These are phyloP conservation scores for Enteromius fasciolatus DNA, from an alignment of 2,797 vertebrate species.

Conservation along the genomic window DNA sequence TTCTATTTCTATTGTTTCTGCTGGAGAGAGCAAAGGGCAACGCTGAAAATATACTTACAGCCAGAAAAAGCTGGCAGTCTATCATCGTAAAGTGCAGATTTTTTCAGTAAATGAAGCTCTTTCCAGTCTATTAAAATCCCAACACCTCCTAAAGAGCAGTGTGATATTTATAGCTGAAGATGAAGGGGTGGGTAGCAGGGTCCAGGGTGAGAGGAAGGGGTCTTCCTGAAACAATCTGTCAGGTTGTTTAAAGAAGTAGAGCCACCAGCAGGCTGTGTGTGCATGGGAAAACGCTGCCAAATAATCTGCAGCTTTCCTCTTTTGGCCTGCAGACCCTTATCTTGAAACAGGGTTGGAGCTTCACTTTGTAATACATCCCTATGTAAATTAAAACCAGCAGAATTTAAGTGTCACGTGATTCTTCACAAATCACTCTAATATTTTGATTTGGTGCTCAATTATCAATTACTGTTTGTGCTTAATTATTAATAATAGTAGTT, in stretches of 20 bases:
- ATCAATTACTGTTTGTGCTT: too few species aligned
- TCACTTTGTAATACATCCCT: conserved; percentile 30
- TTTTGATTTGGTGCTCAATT: too few species aligned
- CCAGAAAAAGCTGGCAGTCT: conserved; percentile 1
- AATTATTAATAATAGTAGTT: too few species aligned
- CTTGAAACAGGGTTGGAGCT: conserved; percentile 16
- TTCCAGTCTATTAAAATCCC: conserved; percentile 40
- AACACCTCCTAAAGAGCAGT: conserved; percentile 41
- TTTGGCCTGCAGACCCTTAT: conserved; percentile 34
- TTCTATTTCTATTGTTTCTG: conserved; percentile 25
- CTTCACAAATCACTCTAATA: too few species aligned
- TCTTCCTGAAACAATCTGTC: conserved; percentile 57
- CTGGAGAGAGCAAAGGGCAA: conserved; percentile 33
- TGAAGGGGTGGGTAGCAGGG: too few species aligned
- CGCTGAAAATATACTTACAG: conserved; percentile 47
- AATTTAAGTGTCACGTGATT: too few species aligned
- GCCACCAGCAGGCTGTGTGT: conserved; percentile 23
- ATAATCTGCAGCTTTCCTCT: conserved; percentile 35
- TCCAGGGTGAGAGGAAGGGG: conserved; percentile 7
- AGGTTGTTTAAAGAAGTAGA: conserved; percentile 27
- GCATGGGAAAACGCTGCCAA: conserved; percentile 40
- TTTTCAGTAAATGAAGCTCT: conserved; percentile 25
- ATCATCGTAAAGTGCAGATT: conserved; percentile 19
- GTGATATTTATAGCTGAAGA: conserved; percentile 56
- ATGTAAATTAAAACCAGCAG: conserved; percentile 14